Evolutionary conservation across 2,797 vertebrate species (phyloP), one percentile per base, ranked within the genome.

Genomic region (Smutsia temminckii): DNA sequence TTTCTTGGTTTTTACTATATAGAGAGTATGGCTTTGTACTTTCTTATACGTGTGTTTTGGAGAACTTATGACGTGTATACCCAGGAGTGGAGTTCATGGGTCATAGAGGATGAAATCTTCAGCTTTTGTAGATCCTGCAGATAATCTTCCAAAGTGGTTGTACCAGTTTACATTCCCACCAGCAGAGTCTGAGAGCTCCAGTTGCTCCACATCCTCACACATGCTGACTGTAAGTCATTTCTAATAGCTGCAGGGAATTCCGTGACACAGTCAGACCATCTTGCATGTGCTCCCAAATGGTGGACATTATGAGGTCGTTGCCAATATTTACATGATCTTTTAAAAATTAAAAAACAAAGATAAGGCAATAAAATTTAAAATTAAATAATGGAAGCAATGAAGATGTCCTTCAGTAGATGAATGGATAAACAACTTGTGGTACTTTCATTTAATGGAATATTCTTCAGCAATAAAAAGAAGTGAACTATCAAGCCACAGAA

Each of bases 381-480:
- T 53, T 64, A 91, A 84, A 61, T 66, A 75, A 34, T 87, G 61
- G 55, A 34, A 78, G 40, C 66, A 85, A 40, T 72, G 77, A 88
- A 80, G 61, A 51, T 72, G 51, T 53, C 42, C 72, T 85, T 71
- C 42, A 57, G 0, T 51, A 66, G 79, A 49, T 64, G 17, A 83
- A 37, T 83, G 37, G 59, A 42, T 55, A 61, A 91, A 53, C 25
- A n/a, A 79, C 77, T 37, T 32, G 61, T 61, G 84, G 37, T 32
- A n/a, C 40, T 51, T 69, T 63, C 37, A 74, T 42, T 86, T 75
- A 94, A n/a, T 57, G 83, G 85, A 85, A 32, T 92, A 72, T 83
- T 95, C 74, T 85, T 89, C 81, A 71, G 40, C 78, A 79, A 71
- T 93, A 71, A 90, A 87, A 71, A 79, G 90, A 86, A 77, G 71